Evolutionary conservation across 1,140 invertebrate genomes (phyloP), one percentile per base, ranked within the genome.

Genomic region (Drosophila setifemur): DNA sequence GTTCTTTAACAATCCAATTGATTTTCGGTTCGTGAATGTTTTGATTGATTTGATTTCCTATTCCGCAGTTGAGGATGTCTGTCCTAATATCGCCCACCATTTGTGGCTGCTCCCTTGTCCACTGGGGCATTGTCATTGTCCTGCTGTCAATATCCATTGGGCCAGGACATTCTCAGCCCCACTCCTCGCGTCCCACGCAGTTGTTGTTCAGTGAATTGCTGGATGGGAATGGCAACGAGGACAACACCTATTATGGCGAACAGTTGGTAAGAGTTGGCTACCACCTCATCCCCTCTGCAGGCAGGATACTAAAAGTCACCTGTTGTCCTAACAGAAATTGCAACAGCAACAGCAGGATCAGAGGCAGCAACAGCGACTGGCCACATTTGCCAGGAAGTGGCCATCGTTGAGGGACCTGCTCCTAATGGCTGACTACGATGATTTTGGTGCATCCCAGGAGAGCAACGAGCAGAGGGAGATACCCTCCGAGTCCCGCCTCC

Each of bases 401-500:
- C 83, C 88, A 0, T 83, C 76, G 11, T 25, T 89, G 35, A 66
- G 75, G 2, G 88, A 89, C 52, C 57, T 89, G 0, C 21, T 88
- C 0, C 43, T 86, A 0, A 88, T 68, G 3, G 28, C 66, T 1
- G 88, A 89, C 49, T 89, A 89, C 19, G 78, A 89, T 23, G 58
- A 68, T 7, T 43, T 60, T 7, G 48, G 49, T 2, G 23, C 53
- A 2, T 14, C 57, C 11, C 25, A 49, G 42, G 79, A 83, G 8
- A 85, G 64, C 21, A 43, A 45, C n/a, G 79, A 83, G 29, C 43
- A 37, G 0, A 69, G 63, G 7, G 29, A 47, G 9, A 12, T n/a
- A n/a, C n/a, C n/a, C n/a, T n/a, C 23, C 53, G 53, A 67, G 6
- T 58, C 81, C 4, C 68, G 58, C 0, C 19, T 89, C 4, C 16